Base-by-base conservation (phyloP, 2,113 vertebrate species). In the Cisticola juncidis region DNA sequence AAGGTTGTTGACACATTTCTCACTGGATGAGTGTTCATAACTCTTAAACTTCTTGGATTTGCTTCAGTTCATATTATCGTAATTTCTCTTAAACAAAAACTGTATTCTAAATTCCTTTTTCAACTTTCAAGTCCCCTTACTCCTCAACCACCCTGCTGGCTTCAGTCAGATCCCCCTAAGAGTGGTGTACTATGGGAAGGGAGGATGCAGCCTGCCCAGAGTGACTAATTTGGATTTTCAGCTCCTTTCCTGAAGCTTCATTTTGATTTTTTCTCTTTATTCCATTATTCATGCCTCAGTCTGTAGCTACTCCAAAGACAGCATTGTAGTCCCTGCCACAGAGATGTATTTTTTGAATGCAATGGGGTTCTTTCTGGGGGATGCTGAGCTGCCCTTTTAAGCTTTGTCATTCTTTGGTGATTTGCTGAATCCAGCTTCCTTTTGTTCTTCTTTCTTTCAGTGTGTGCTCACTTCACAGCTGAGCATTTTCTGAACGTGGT, bases 241-340 rank as follows among this genome's bases (percentile, higher is more conserved):
- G 0, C 51, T 88, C 68, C 50, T 86, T 83, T 78, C 60, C 54
- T 18, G 35, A 88, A 83, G 54, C 35, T 88, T 71, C 42, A 56
- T 91, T 94, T 95, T 92, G 26, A 82, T 82, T 18, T 85, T 80
- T 93, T 38, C 64, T 62, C 9, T 86, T 90, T 93, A 90, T 96
- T 96, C 64, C 38, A 81, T 93, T 93, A 93, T 88, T 95, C 82
- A 93, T 90, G 38, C 78, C 42, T 86, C 74, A 65, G 54, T 66
- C 64, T 93, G 58, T 14, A 92, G 54, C 64, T 83, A 21, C 62
- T 90, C 68, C 86, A 70, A 88, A 93, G 74, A 4, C 47, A 66
- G 47, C 51, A 92, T n/a, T 83, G 76, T 66, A 80, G 58, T 45
- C 81, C 25, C 64, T 58, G 64, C 64, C 82, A 88, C 28, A 90